Base-by-base conservation (phyloP, 1,140 invertebrate genomes). In the Zaprionus tsacasi region DNA sequence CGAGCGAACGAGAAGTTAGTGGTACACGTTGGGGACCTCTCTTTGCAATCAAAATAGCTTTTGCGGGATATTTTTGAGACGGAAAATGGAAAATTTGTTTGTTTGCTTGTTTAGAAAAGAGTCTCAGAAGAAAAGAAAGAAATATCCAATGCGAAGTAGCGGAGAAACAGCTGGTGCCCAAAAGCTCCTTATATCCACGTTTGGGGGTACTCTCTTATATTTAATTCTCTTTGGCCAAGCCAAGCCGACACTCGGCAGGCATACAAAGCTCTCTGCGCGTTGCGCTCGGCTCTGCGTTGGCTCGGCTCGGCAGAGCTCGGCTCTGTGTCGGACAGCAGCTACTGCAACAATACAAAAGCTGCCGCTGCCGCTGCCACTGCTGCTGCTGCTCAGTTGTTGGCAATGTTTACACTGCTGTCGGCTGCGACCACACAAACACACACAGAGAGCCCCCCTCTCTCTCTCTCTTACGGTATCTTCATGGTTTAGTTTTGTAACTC, bases 401-500 rank as follows among this genome's bases (percentile, higher is more conserved):
- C 40, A 43, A 43, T 43, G 40, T 43, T 43, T 43, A 43, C 40
- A 43, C 40, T n/a, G 40, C 40, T 45, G 40, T 45, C n/a, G 33
- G 33, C 33, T 35, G 33, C 33, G 40, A 45, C 40, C 35, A 55
- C 33, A 54, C 33, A 65, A 48, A 55, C 35, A 27, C 25, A 66
- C 36, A 45, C 65, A 48, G 52, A 52, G 27, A 30, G 38, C 12
- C 38, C 43, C 33, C 10, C 55, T 25, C 63, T 43, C 59, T 21
- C 21, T 65, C 40, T 59, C 36, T 67, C 52, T 81, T 75, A 69
- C 74, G 71, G 78, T 85, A 85, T 50, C 40, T 64, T 64, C 63
- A 54, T 77, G 69, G 77, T 66, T 85, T 69, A 77, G 72, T 76
- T 76, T 81, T 76, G 63, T 77, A 67, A 79, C 56, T 65, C 58